Evolutionary conservation across 2,113 vertebrate genomes (phyloP).

Genomic region (Dipodomys merriami): DNA sequence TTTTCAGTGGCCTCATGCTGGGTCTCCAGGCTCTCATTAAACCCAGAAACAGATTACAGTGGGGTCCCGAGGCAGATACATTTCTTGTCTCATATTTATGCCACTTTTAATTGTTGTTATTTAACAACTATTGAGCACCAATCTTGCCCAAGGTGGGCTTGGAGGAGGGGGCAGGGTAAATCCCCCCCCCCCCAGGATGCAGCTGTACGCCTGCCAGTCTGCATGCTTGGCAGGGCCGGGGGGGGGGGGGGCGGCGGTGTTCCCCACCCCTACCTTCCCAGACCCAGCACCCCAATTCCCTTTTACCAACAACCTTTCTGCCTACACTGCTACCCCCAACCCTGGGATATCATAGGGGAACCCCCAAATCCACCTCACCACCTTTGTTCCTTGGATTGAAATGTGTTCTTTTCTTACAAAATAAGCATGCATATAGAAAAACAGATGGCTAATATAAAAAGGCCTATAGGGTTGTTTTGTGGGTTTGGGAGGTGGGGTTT

Average conservation of each 20-base stretch:
- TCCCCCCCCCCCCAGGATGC: accelerated
- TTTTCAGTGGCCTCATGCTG: constrained; percentile 42
- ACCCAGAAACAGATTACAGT: background rate
- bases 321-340: background rate
- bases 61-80: background rate
- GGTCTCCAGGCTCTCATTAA: constrained; percentile 55
- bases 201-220: background rate
- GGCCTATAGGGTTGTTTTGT: background rate
- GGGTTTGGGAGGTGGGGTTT: background rate
- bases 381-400: background rate
- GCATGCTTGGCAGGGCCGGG: too few species aligned
- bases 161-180: background rate
- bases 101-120: constrained; percentile 41
- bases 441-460: constrained; percentile 9
- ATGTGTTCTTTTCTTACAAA: background rate
- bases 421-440: background rate
- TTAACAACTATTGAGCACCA: constrained; percentile 33
- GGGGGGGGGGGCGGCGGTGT: too few species aligned
- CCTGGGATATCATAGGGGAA: background rate
- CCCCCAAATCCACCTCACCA: background rate
- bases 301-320: background rate
- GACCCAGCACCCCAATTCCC: background rate
- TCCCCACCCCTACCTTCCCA: background rate
- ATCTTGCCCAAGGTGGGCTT: background rate
- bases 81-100: constrained; percentile 58